Conservation (phyloP, 2,113 vertebrate species). For the Poeciliopsis occidentalis region DNA sequence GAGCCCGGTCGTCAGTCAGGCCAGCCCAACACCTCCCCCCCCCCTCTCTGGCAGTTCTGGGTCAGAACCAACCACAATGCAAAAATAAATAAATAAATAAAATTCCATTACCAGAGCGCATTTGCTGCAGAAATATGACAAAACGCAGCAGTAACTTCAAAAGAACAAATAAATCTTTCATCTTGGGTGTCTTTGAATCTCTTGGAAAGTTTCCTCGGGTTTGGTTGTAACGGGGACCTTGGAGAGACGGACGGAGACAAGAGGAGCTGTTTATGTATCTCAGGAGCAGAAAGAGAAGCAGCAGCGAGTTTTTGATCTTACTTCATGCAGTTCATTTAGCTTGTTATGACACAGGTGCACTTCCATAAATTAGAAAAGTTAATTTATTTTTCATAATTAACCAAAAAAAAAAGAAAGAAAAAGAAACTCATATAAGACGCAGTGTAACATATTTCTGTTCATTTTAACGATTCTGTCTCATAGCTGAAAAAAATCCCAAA, state of each 20-base stretch:
- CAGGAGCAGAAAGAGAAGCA: conserved; percentile 27
- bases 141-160: conserved; percentile 64
- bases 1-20: conserved; percentile 17
- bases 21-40: conserved; percentile 14
- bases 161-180: conserved; percentile 77
- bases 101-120: conserved; percentile 44
- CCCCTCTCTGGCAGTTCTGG: conserved; percentile 71
- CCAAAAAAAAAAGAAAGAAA: background rate
- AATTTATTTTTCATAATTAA: background rate
- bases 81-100: conserved; percentile 57
- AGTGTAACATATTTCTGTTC: background rate
- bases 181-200: conserved; percentile 62
- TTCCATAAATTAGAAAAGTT: background rate
- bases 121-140: conserved; percentile 62
- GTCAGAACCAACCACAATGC: conserved; percentile 57
- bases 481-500: background rate
- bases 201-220: conserved; percentile 64
- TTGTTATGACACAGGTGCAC: background rate
- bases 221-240: conserved; percentile 58
- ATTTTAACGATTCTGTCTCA: background rate
- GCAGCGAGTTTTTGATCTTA: conserved; percentile 48
- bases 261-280: conserved; percentile 49
- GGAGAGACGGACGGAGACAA: conserved; percentile 33
- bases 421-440: background rate
- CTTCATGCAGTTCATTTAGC: conserved; percentile 15